Conservation (phyloP, 92 coral and sea anemone genomes). For the Epizoanthus scotinus region DNA sequence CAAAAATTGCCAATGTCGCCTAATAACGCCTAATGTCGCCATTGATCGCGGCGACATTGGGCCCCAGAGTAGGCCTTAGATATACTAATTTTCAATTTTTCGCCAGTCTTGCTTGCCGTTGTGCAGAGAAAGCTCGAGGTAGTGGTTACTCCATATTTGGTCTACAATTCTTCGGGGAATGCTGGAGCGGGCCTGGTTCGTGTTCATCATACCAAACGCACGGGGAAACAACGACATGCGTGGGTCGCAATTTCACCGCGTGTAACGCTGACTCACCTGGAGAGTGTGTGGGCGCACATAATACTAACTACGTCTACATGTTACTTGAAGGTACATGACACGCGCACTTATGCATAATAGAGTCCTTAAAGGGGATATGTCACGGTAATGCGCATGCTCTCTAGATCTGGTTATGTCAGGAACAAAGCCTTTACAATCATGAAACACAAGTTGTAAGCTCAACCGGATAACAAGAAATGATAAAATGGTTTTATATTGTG, state of each 20-base stretch:
- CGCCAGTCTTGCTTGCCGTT: conserved; percentile 23
- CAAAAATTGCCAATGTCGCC: too few species aligned
- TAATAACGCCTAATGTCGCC: too few species aligned
- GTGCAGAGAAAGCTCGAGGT: conserved; percentile 18
- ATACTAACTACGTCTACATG: conserved; percentile 25
- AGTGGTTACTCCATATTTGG: conserved; percentile 30
- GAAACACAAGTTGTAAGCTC: too few species aligned
- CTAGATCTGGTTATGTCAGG: too few species aligned
- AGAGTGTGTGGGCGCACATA: conserved; percentile 18
- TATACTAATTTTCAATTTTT: neutral
- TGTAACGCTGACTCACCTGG: conserved; percentile 9
- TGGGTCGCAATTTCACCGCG: conserved; percentile 14
- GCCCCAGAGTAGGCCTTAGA: too few species aligned
- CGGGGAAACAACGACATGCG: conserved; percentile 19
- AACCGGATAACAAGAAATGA: too few species aligned
- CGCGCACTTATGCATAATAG: too few species aligned
- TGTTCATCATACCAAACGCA: conserved; percentile 22
- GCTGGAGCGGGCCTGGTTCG: conserved; percentile 40
- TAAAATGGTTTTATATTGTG: too few species aligned
- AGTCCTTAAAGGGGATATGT: too few species aligned
- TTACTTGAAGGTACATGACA: conserved; percentile 13
- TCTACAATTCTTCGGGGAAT: conserved; percentile 32
- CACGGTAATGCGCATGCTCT: too few species aligned
- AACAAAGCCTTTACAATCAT: too few species aligned
- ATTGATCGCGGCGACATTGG: too few species aligned